Evolutionary conservation across 2,797 vertebrate species (phyloP).

Genomic region (Tiaroga cobitis): DNA sequence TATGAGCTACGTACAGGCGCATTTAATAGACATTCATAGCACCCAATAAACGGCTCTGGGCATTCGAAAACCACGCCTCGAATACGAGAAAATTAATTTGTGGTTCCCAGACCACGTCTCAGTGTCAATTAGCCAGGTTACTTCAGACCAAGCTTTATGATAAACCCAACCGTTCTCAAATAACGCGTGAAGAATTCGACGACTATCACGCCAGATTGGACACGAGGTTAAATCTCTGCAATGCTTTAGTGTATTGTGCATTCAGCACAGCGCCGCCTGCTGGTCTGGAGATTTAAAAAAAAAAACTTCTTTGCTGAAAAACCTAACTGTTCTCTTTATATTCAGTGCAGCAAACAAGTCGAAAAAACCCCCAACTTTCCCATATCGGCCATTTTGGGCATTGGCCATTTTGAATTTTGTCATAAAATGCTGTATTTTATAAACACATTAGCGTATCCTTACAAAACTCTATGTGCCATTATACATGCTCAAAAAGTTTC

Average conservation of each 20-base stretch:
- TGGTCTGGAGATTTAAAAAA: not conserved
- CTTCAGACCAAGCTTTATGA: not conserved
- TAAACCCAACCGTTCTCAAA: not conserved
- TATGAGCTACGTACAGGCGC: too few relatives aligned
- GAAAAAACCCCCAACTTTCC: not conserved
- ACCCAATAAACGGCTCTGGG: too few relatives aligned
- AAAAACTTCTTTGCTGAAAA: not conserved
- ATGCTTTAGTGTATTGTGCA: not conserved
- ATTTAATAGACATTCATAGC: too few relatives aligned
- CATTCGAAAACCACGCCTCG: too few relatives aligned
- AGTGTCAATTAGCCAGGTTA: too few relatives aligned
- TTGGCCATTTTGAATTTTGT: not conserved
- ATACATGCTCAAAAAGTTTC: not conserved
- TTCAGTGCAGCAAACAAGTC: not conserved
- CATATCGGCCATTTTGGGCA: not conserved
- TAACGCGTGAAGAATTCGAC: not conserved
- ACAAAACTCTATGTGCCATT: not conserved
- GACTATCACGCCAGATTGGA: not conserved
- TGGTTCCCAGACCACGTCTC: too few relatives aligned
- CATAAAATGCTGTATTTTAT: too few relatives aligned
- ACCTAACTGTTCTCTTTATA: not conserved
- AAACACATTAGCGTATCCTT: not conserved
- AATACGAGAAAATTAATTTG: too few relatives aligned
- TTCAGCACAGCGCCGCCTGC: not conserved
- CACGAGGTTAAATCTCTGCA: not conserved